Conservation (phyloP, 64 coral and sea anemone genomes). For the Montipora efflorescens region DNA sequence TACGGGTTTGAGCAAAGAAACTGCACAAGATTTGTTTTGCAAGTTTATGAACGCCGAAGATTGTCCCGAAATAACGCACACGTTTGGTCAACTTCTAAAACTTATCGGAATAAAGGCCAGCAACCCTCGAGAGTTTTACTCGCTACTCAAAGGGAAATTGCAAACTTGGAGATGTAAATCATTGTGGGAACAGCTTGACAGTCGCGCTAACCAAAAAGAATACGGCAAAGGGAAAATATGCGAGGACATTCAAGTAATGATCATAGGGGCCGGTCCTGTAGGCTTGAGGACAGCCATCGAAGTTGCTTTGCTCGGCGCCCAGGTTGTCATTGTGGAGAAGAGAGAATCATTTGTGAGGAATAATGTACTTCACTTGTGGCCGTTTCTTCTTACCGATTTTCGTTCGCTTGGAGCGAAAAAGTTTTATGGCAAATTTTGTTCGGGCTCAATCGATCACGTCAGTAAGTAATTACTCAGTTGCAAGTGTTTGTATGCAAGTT, state of each 20-base stretch:
- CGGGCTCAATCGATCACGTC: constrained; percentile 94
- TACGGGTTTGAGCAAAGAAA: constrained; percentile 68
- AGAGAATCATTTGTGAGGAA: constrained; percentile 84
- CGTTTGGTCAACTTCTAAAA: constrained; percentile 82
- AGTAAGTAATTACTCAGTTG: constrained; percentile 71
- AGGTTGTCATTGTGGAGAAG: constrained; percentile 97
- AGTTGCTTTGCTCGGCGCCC: constrained; percentile 89
- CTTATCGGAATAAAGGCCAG: constrained; percentile 65
- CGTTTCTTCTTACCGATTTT: constrained; percentile 94
- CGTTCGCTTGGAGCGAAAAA: constrained; percentile 96
- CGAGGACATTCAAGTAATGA: constrained; percentile 91
- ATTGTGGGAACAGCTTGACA: constrained; percentile 92
- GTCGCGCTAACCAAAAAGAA: constrained; percentile 91
- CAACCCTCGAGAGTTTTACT: constrained; percentile 90
- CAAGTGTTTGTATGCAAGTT: not conserved
- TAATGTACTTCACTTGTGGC: constrained; percentile 99
- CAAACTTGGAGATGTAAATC: constrained; percentile 98
- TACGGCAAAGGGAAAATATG: constrained; percentile 95
- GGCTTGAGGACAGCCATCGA: constrained; percentile 95
- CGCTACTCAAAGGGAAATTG: constrained; percentile 79
- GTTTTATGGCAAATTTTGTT: constrained; percentile 98
- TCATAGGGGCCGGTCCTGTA: constrained; percentile 94
- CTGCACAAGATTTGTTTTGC: constrained; percentile 81
- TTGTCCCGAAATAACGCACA: constrained; percentile 84
- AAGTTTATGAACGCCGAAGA: constrained; percentile 93